phyloP scores from a whole-genome alignment of 92 coral and sea anemone species.

The Ricordea florida region DNA sequence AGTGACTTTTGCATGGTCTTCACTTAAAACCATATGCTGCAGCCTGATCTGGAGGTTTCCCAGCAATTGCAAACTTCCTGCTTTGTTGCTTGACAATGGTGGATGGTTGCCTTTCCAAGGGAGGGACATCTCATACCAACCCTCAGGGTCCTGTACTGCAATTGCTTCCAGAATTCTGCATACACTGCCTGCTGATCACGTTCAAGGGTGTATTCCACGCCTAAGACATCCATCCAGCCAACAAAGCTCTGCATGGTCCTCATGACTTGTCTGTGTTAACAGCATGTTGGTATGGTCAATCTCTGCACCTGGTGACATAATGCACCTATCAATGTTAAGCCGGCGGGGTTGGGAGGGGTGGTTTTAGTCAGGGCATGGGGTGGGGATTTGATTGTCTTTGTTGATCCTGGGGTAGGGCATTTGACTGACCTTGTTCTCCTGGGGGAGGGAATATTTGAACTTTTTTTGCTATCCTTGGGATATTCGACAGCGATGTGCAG shows the following conservation, averaged over 20 bases:
- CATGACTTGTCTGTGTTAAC: slow-evolving; percentile 4
- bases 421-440: too few relatives aligned
- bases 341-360: too few relatives aligned
- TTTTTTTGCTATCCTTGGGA: too few relatives aligned
- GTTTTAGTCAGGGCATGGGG: too few relatives aligned
- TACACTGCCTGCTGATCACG: slow-evolving; percentile 7
- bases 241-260: background rate
- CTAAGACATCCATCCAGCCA: slow-evolving; percentile 10
- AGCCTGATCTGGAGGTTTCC: slow-evolving; percentile 9
- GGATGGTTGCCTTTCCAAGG: too few relatives aligned
- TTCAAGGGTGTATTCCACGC: background rate
- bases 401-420: too few relatives aligned
- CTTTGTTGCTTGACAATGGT: slow-evolving; percentile 31
- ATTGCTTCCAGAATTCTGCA: too few relatives aligned
- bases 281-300: slow-evolving; percentile 1
- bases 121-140: slow-evolving; percentile 2
- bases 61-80: slow-evolving; percentile 19
- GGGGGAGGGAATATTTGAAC: too few relatives aligned
- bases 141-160: slow-evolving; percentile 2
- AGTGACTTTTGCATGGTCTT: slow-evolving; percentile 12
- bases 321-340: too few relatives aligned
- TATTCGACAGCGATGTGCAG: too few relatives aligned
- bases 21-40: background rate
- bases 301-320: slow-evolving; percentile 21
- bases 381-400: too few relatives aligned